Base-by-base conservation (phyloP, 2,113 vertebrate species). In the Promerops cafer region DNA sequence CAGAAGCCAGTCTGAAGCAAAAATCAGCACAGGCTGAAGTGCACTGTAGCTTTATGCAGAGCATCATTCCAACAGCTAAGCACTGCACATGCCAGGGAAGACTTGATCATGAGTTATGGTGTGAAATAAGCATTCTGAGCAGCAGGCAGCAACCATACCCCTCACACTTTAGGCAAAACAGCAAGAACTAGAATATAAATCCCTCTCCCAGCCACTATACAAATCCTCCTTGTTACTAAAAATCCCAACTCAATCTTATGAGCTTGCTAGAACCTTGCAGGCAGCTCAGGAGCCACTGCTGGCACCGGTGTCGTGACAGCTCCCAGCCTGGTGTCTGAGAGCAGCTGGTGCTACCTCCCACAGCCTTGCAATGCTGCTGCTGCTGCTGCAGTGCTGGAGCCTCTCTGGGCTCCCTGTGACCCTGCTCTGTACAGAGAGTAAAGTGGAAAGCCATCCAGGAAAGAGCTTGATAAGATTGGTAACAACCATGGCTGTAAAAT, bases 211-310 rank as follows among this genome's bases (percentile, higher is more conserved):
- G 15, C 17, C n/a, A 33, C 16, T 33, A 16, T 18, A 20, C 8
- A 70, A 52, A 44, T 47, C 56, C 16, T 60, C 37, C 72, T 71
- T 64, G 35, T 21, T 71, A 54, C 16, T 56, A 72, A 68, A 87
- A 84, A 35, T 30, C 33, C 53, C 57, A 87, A 0, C 9, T 82
- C 33, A 6, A 14, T 17, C 40, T 52, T 18, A 16, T 0, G 0
- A 40, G 18, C 15, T 35, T 30, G 10, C 49, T 60, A 40, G 65
- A 39, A 12, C 35, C 50, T 63, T 28, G 7, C 31, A 53, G 59
- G 63, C 33, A 81, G 83, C 50, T 72, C 45, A 64, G 27, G 57
- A 44, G 75, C 54, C 7, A 1, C 26, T 49, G 30, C 53, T 65
- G 59, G 81, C 64, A 75, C 11, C 0, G 0, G 18, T 7, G 13